Conservation (phyloP, 2,888 invertebrate species). For the Phaedon cochleariae region DNA sequence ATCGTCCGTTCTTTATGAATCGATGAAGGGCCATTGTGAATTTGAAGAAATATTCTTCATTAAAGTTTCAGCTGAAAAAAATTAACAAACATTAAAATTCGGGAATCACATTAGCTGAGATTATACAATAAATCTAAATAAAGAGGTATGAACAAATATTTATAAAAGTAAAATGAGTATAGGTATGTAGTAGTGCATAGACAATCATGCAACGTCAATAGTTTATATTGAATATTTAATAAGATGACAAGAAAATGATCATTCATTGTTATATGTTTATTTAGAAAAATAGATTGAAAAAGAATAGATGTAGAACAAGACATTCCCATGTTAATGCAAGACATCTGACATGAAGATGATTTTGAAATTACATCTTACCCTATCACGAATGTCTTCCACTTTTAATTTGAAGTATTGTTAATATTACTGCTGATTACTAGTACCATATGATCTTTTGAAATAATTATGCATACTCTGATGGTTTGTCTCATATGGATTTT, state of each 20-base stretch:
- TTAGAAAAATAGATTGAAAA: not conserved
- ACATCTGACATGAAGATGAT: not conserved
- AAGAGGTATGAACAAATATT: too few relatives aligned
- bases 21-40: slow-evolving; percentile 28
- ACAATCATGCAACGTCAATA: too few relatives aligned
- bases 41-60: slow-evolving; percentile 39
- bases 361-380: slow-evolving; percentile 43
- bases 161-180: too few relatives aligned
- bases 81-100: slow-evolving; percentile 4
- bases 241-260: too few relatives aligned
- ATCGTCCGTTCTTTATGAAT: slow-evolving; percentile 28
- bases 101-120: too few relatives aligned
- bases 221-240: too few relatives aligned
- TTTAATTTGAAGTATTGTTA: slow-evolving; percentile 50
- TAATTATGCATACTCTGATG: slow-evolving; percentile 57
- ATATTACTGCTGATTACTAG: slow-evolving; percentile 60
- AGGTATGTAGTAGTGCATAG: too few relatives aligned
- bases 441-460: slow-evolving; percentile 58
- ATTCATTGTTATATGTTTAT: too few relatives aligned
- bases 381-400: slow-evolving; percentile 38
- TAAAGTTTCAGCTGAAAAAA: slow-evolving; percentile 36
- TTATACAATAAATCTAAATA: too few relatives aligned
- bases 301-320: not conserved
- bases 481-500: slow-evolving; percentile 62
- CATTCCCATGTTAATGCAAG: not conserved